Evolutionary conservation across 2,888 invertebrate genomes (phyloP), one percentile per base, ranked within the genome.

Genomic region (Sesia bembeciformis): DNA sequence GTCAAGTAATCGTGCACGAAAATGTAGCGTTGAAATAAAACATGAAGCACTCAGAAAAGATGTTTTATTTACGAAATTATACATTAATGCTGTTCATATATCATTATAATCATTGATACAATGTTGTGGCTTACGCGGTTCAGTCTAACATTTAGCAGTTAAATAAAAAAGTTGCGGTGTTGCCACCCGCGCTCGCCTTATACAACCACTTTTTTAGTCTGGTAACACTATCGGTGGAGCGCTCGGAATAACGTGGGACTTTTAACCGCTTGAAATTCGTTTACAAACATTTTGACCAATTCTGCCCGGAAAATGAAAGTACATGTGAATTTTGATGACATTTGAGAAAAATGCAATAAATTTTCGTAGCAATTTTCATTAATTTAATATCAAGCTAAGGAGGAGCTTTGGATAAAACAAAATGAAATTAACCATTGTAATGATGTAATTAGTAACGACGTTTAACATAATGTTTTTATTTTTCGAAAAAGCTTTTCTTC

Each of bases 1-100:
- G 23, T 23, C 23, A 23, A 23, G 2, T 23, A 23, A 23, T 23
- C 2, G 23, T 23, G 23, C 23, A 23, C 23, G 2, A 23, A 23
- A 23, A 23, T 23, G 23, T 23, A 23, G 23, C 23, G 2, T 23
- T 23, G 23, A 23, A 62, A 64, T 67, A 72, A 70, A 58, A 57
- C 59, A 51, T 40, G 57, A 58, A 61, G 66, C 72, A 74, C 78
- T 78, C 62, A 74, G 79, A 84, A 78, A 84, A 79, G n/a, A 80
- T 78, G 84, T 88, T 58, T 88, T 88, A 89, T 88, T 89, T 81
- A 87, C 78, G 85, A 88, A 87, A 87, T 86, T 80, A 88, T 86
- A 88, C 87, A 88, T 85, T 85, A 79, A 65, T 79, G 74, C 81
- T 77, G 78, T 78, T 84, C 85, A 82, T 85, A 84, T 80, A 83